Percentiles rank a stretch among this genome's conserved stretches.
These are phyloP conservation scores for Ceryle rudis DNA, from an alignment of 2,797 vertebrate genomes.

Conservation along the genomic window DNA sequence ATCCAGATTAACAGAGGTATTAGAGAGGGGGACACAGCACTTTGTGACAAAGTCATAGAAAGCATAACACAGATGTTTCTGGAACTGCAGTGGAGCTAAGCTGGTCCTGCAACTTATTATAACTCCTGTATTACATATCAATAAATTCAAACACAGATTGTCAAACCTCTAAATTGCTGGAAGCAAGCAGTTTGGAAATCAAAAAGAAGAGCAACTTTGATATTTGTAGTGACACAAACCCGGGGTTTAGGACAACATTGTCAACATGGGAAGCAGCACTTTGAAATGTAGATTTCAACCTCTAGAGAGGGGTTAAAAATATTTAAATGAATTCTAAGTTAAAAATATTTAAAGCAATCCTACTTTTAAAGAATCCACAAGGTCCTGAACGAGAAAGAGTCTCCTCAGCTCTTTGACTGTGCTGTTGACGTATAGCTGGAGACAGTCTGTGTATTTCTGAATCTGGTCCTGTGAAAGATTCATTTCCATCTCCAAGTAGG, in stretches of 20 bases:
- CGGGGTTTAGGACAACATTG: not conserved
- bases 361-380: slow-evolving; percentile 98
- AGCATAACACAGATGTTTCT: not conserved
- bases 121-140: not conserved
- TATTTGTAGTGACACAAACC: not conserved
- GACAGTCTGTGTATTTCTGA: slow-evolving; percentile 96
- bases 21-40: not conserved
- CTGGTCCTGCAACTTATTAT: not conserved
- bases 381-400: slow-evolving; percentile 97
- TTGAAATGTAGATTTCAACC: not conserved
- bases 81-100: not conserved
- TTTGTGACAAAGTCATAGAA: not conserved
- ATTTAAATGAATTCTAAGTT: slow-evolving; percentile 66
- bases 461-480: slow-evolving; percentile 97
- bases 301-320: slow-evolving; percentile 8
- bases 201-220: not conserved
- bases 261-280: not conserved
- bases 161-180: not conserved
- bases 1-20: not conserved
- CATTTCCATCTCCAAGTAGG: slow-evolving; percentile 95
- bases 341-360: slow-evolving; percentile 41
- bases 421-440: slow-evolving; percentile 93
- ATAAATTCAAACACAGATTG: not conserved
- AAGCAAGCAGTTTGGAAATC: not conserved
- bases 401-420: slow-evolving; percentile 95